Conservation (phyloP, 2,113 vertebrate species). For the Phalacrocorax aristotelis region DNA sequence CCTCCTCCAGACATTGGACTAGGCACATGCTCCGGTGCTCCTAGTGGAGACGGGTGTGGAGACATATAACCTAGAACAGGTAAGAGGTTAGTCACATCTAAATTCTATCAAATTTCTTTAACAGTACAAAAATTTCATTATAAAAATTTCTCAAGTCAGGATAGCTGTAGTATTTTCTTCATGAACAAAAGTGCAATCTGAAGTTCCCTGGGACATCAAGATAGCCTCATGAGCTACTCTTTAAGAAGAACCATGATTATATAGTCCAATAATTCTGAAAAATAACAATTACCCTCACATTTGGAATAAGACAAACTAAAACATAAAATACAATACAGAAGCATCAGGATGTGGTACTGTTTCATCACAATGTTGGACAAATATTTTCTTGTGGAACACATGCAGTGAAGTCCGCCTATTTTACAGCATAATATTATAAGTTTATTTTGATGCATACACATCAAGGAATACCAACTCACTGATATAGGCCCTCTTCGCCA, state of each 20-base stretch:
- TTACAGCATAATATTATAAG: not conserved
- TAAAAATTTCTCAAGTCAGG: not conserved
- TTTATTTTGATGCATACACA: not conserved
- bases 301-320: not conserved
- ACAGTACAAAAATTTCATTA: not conserved
- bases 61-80: slow-evolving; percentile 89
- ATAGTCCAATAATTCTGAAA: not conserved
- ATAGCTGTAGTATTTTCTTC: not conserved
- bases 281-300: not conserved
- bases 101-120: not conserved
- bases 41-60: slow-evolving; percentile 92
- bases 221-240: not conserved
- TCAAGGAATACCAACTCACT: not conserved
- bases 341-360: not conserved
- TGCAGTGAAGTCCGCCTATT: not conserved
- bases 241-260: not conserved
- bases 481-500: not conserved
- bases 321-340: not conserved
- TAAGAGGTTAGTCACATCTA: not conserved
- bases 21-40: slow-evolving; percentile 89
- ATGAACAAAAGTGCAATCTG: not conserved
- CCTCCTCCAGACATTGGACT: slow-evolving; percentile 96
- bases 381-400: not conserved
- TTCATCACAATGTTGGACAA: not conserved
- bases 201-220: not conserved